These are phyloP conservation scores for Conomelus anceps DNA, from an alignment of 2,888 invertebrate species.

Conservation along the genomic window DNA sequence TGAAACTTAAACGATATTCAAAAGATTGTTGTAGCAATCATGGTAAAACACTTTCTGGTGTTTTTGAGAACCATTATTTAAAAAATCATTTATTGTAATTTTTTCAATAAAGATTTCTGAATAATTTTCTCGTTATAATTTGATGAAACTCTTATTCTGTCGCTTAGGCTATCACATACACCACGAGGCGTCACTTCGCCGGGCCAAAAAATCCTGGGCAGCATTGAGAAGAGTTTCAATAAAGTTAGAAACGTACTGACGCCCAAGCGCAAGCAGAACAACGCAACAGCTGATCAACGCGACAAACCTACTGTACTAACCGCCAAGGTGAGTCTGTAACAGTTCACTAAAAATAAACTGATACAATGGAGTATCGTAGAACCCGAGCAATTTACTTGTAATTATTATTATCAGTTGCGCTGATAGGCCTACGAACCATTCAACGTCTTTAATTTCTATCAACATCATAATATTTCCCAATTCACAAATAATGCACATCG, in stretches of 20 bases:
- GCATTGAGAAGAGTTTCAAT: constrained; percentile 61
- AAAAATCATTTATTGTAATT: neutral
- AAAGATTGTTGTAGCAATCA: too few relatives aligned
- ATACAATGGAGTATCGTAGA: too few relatives aligned
- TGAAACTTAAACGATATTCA: too few relatives aligned
- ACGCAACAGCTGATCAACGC: constrained; percentile 39
- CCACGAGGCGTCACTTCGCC: constrained; percentile 43
- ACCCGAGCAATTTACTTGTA: too few relatives aligned
- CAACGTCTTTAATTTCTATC: too few relatives aligned
- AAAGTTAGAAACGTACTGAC: constrained; percentile 62
- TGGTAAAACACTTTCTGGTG: too few relatives aligned
- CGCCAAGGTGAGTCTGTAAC: constrained; percentile 43
- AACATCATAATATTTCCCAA: too few relatives aligned
- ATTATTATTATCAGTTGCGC: too few relatives aligned
- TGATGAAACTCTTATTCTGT: constrained; percentile 17
- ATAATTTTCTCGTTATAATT: neutral
- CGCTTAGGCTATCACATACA: neutral
- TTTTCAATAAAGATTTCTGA: neutral
- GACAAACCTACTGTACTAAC: constrained; percentile 44
- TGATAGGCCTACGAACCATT: too few relatives aligned
- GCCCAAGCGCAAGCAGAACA: constrained; percentile 46
- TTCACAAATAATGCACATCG: too few relatives aligned
- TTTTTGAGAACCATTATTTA: neutral
- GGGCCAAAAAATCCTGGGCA: constrained; percentile 57
- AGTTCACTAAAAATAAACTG: too few relatives aligned